Base-by-base conservation (phyloP, 2,797 vertebrate genomes). In the Denticeps clupeoides region DNA sequence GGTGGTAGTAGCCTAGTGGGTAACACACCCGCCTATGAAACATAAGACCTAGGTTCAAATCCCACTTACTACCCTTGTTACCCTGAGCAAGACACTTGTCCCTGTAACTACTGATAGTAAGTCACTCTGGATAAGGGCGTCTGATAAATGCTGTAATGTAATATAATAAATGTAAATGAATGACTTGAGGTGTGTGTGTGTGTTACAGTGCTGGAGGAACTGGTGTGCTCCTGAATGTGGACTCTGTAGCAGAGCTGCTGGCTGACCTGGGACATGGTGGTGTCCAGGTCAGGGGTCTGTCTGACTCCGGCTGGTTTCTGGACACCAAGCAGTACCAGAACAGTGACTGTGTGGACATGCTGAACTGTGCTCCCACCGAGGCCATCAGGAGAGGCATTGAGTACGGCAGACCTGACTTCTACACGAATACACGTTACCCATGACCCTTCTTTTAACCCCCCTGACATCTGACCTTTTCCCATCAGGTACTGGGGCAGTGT, bases 301-400 rank as follows among this genome's bases (percentile, higher is more conserved):
- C 87, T 0, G 94, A 98, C 58, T 98, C 94, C 0, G 93, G 94
- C 27, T 99, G 94, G 94, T 99, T 97, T 77, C 74, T 99, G 75
- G 94, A 99, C 77, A 96, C 97, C 59, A 89, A 90, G 68, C 94
- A 96, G 68, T 93, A 93, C 49, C 87, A 83, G 60, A 86, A 80
- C 49, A 89, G 89, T 0, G 90, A 95, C 70, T 97, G 93, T 3
- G 65, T 90, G 0, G 92, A 97, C 47, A 84, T 89, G 0, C 68
- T 87, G 61, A 83, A 78, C 1, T 92, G 84, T 24, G 59, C 81
- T 2, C 86, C 85, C 2, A 82, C 81, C 0, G 86, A 88, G 55
- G 84, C 80, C 53, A 87, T 88, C 65, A 85, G 84, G 68, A 82
- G 81, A 72, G 84, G 83, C 62, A 82, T 88, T 60, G 84, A 79